phyloP scores from a whole-genome alignment of 2,888 invertebrate genomes.

The Eucriotettix oculatus region DNA sequence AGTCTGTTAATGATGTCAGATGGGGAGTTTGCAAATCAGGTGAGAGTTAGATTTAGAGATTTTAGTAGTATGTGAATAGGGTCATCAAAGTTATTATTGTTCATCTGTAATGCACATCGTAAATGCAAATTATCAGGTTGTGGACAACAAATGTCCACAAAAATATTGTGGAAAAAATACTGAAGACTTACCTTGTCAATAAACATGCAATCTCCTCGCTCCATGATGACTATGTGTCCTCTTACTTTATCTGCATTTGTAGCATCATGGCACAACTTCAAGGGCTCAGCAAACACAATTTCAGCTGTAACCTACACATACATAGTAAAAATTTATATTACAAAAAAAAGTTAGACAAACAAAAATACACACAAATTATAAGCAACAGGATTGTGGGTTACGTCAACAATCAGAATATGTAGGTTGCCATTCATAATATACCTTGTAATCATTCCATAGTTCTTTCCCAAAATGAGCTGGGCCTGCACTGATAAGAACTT shows the following conservation, averaged over 20 bases:
- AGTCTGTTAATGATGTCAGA: no score
- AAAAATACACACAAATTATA: not conserved
- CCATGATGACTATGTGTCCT: constrained; percentile 69
- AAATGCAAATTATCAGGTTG: not conserved
- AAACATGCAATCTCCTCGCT: constrained; percentile 89
- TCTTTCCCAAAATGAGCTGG: constrained; percentile 83
- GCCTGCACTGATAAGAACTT: constrained; percentile 48
- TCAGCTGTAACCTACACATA: constrained; percentile 38
- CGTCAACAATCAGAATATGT: not conserved
- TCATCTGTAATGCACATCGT: no score
- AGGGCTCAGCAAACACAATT: constrained; percentile 48
- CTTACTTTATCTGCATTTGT: constrained; percentile 38
- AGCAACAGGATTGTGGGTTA: not conserved
- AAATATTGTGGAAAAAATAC: not conserved
- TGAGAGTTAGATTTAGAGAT: no score
- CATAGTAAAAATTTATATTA: no score
- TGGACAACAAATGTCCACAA: not conserved
- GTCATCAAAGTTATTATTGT: no score
- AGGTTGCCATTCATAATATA: not conserved
- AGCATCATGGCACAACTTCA: constrained; percentile 41
- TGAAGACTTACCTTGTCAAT: constrained; percentile 54
- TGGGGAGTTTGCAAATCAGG: no score
- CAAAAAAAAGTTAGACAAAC: no score
- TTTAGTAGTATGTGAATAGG: no score
- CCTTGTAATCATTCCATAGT: constrained; percentile 38